Evolutionary conservation across 2,797 vertebrate species (phyloP), one percentile per base, ranked within the genome.

Genomic region (Myripristis jacobus): DNA sequence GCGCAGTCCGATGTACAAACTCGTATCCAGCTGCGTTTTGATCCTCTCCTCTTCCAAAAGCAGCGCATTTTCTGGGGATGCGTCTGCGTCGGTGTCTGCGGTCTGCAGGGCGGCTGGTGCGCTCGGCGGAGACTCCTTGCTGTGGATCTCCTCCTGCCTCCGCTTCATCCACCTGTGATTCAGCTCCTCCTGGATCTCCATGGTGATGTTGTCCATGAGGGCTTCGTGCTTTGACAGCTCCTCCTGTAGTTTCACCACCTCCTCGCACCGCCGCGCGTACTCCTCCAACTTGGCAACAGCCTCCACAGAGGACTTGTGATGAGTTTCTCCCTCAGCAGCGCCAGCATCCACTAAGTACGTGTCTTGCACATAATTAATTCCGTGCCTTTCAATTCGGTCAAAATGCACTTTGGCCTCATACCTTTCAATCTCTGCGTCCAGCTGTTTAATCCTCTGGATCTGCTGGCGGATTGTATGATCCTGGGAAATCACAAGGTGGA

Each of bases 401-500:
- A 94, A 82, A 71, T 99, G 97, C 58, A 96, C 95, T 75, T 92
- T 92, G 2, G 95, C 94, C 84, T 98, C 97, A 67, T 93, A 95
- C 87, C 82, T 93, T 41, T 98, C 97, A 67, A 99, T 99, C 78
- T 98, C 96, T 0, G 91, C 75, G 87, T 98, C 96, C 90, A 99
- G 90, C 82, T 98, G 96, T 8, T 91, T 85, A 6, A 98, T 94
- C 82, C 97, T 94, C 83, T 97, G 94, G 47, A 96, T 47, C 94
- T 99, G 98, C 91, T 97, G 96, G 2, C 97, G 94, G 86, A 98
- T 93, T n/a, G 96, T 98, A 84, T 96, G 96, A 66, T 99, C 97
- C 93, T 97, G 97, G 4, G 97, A 98, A 5, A 98, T 93, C 50
- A 99, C 97, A 4, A 97, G 86, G 66, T 98, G 97, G 50, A 96